Evolutionary conservation across 2,797 vertebrate species (phyloP), one percentile per base, ranked within the genome.

Genomic region (Sebastes baramenuke): DNA sequence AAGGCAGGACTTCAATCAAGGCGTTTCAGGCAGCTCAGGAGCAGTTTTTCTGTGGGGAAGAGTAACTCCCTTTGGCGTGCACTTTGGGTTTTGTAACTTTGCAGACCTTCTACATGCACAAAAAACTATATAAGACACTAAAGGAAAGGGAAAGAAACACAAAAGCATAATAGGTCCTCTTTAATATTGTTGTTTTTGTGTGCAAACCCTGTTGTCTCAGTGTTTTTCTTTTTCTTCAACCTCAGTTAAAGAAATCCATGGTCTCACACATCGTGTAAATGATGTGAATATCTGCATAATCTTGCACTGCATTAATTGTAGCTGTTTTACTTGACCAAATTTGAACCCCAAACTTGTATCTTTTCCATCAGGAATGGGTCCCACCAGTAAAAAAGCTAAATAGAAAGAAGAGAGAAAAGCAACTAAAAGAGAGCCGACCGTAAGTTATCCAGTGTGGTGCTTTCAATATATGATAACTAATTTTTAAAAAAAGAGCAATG

Each of bases 361-460:
- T 78, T 18, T 80, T 59, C 18, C 24, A 52, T n/a, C 88, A 97
- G 97, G 95, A 96, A 75, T 97, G 97, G 97, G 92, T 88, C 72
- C 96, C 96, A 27, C 94, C 94, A 5, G 84, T 93, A 10, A 96
- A 96, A 83, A 97, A 94, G 74, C 88, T 94, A 56, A 96, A 96
- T 38, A 94, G 95, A 79, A 93, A 92, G 76, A 97, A 96, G 77
- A 94, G 94, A 77, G 92, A 93, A 18, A 88, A 93, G 79, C 89
- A 80, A 83, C 80, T 75, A 65, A 90, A 90, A 69, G 92, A 87
- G 1, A 75, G 90, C 27, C 89, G 92, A 36, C 88, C 88, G 96
- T 96, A 85, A 89, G 95, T 84, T 56, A 30, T 20, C 13, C 46
- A 46, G 20, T 55, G 11, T 6, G 3, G 2, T 30, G 3, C 38